phyloP scores from a whole-genome alignment of 2,113 vertebrate species.

The Mustelus asterias region DNA sequence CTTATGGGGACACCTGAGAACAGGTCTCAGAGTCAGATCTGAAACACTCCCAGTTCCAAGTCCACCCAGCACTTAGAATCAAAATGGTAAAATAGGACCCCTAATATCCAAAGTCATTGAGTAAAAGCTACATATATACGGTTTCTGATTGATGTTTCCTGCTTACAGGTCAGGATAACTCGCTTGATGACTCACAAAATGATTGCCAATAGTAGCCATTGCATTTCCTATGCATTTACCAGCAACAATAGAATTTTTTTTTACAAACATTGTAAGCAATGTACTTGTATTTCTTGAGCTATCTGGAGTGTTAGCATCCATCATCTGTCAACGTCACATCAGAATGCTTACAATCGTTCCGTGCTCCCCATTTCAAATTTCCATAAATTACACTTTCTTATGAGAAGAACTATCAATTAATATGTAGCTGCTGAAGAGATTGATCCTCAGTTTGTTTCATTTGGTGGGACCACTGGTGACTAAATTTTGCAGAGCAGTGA shows the following conservation, averaged over 20 bases:
- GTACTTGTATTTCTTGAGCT: background rate
- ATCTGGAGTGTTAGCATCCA: background rate
- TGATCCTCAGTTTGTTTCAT: background rate
- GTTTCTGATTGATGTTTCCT: constrained; percentile 1
- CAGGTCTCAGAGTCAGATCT: too few species aligned
- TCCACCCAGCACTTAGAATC: too few species aligned
- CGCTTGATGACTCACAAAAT: background rate
- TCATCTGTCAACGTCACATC: background rate
- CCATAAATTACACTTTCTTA: background rate
- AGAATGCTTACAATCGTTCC: background rate
- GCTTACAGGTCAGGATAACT: background rate
- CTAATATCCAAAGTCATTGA: background rate
- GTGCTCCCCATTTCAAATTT: background rate
- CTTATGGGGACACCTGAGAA: too few species aligned
- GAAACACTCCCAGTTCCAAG: too few species aligned
- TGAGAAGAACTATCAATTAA: background rate
- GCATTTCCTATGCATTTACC: background rate
- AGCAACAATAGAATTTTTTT: background rate
- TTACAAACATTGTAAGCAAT: background rate
- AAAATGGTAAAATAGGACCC: too few species aligned
- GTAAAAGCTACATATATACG: background rate
- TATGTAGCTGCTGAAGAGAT: background rate
- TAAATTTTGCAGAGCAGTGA: background rate
- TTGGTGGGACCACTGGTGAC: background rate
- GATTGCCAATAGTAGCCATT: background rate